Evolutionary conservation across 2,797 vertebrate genomes (phyloP), one percentile per base, ranked within the genome.

Genomic region (Phrynocephalus guinanensis): DNA sequence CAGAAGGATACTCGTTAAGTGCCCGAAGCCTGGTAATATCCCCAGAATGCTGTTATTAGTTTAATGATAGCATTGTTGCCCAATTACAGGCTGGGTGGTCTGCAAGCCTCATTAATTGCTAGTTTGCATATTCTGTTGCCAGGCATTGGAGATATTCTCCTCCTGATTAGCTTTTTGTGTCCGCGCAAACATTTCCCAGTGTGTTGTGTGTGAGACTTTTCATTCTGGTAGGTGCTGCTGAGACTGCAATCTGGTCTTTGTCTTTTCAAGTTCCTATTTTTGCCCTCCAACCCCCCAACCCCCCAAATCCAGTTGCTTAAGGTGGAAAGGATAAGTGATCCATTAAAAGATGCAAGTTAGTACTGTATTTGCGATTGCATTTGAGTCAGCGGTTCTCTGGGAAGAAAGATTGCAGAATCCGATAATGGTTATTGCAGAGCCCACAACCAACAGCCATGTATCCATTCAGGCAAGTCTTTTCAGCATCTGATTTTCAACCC

Each of bases 1-100:
- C 50, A 60, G 78, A 75, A 79, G 72, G 83, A 86, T 86, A 66
- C 86, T 88, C 28, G 52, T 83, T 63, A 30, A 82, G 2, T 77
- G 82, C 52, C 68, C 83, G 82, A 72, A 79, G 84, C 88, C 80
- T 76, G 48, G 33, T 78, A 67, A 87, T 30, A 30, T 60, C 89
- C 24, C 82, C 83, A 22, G 85, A 87, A 22, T 79, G 85, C 26
- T n/a, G 22, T 89, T 94, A 79, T 91, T 94, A 86, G 70, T 76
- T 83, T 92, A 93, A 91, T 82, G 85, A 20, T 85, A 38, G 28
- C 2, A 0, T 26, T 90, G 70, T 48, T 79, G 52, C 73, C 75
- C 73, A 89, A 63, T 82, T 85, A 86, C 60, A 50, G 63, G 24
- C 88, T 86, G 78, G 83, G 83, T 89, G 89, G 83, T 78, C 83